These are phyloP conservation scores for Cercopithecus hamlyni DNA, from an alignment of 2,797 vertebrate genomes.

Conservation along the genomic window DNA sequence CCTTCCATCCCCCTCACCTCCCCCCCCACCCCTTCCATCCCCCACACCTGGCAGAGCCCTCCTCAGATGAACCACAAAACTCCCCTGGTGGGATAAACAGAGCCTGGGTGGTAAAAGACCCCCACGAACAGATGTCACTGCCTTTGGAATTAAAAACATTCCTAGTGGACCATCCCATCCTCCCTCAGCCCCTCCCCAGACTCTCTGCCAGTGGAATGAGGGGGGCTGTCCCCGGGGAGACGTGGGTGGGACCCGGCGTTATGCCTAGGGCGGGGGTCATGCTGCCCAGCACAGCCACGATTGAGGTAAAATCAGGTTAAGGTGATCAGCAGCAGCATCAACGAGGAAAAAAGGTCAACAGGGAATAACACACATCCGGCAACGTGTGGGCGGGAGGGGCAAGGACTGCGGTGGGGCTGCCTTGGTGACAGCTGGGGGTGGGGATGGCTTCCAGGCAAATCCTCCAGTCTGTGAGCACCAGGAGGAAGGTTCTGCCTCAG, in stretches of 20 bases:
- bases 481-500: slow-evolving; percentile 29
- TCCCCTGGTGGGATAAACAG: slow-evolving; percentile 52
- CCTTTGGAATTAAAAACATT: slow-evolving; percentile 72
- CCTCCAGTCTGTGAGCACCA: neutral
- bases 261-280: neutral
- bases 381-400: neutral
- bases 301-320: neutral
- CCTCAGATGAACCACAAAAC: neutral
- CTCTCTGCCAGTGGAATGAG: slow-evolving; percentile 20
- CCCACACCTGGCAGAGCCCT: slow-evolving; percentile 15
- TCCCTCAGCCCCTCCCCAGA: neutral
- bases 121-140: slow-evolving; percentile 56
- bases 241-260: neutral
- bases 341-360: neutral
- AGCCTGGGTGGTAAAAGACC: slow-evolving; percentile 58
- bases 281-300: neutral
- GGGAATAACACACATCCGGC: neutral
- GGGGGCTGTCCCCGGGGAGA: neutral
- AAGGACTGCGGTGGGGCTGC: neutral
- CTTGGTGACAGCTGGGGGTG: neutral
- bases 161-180: neutral
- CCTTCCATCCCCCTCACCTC: too few species aligned
- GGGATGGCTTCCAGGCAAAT: neutral
- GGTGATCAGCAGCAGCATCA: neutral
- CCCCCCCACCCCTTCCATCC: too few species aligned